phyloP scores from a whole-genome alignment of 2,888 invertebrate genomes.

The Ichneumon xanthorius region DNA sequence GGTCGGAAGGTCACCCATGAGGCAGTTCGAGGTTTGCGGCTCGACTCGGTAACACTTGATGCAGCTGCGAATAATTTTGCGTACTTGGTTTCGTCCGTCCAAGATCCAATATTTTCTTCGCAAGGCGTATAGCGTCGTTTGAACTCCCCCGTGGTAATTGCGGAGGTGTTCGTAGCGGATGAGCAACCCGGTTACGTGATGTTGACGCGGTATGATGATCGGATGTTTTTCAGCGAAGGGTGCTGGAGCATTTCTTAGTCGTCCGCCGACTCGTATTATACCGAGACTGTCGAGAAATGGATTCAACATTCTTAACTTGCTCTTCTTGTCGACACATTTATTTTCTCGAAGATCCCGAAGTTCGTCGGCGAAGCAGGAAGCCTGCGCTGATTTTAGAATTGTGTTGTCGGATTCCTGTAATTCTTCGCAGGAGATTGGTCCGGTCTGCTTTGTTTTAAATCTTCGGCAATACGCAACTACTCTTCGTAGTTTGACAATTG shows the following conservation, averaged over 20 bases:
- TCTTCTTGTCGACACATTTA: slow-evolving; percentile 26
- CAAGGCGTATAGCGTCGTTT: slow-evolving; percentile 59
- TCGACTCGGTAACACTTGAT: slow-evolving; percentile 57
- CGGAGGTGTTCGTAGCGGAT: slow-evolving; percentile 64
- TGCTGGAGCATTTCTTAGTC: slow-evolving; percentile 64
- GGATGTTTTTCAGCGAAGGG: slow-evolving; percentile 65
- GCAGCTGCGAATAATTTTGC: slow-evolving; percentile 58
- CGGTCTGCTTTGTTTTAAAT: slow-evolving; percentile 42
- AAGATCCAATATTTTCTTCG: slow-evolving; percentile 48
- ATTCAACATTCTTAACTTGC: slow-evolving; percentile 54
- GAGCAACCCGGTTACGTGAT: slow-evolving; percentile 71
- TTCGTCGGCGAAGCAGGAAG: slow-evolving; percentile 15
- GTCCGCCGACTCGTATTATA: slow-evolving; percentile 70
- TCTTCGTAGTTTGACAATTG: slow-evolving; percentile 45
- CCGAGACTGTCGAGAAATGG: slow-evolving; percentile 69
- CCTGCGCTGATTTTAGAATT: slow-evolving; percentile 30
- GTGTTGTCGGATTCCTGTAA: slow-evolving; percentile 14
- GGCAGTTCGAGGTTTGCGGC: slow-evolving; percentile 53
- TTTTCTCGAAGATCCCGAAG: not conserved
- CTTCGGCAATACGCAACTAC: slow-evolving; percentile 55
- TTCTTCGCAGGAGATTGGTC: slow-evolving; percentile 20
- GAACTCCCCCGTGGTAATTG: slow-evolving; percentile 70
- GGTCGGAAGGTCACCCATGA: slow-evolving; percentile 75
- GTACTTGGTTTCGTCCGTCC: slow-evolving; percentile 47
- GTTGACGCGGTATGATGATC: slow-evolving; percentile 68